Evolutionary conservation across 2,113 vertebrate species (phyloP), one percentile per base, ranked within the genome.

Genomic region (Leptobrachium ailaonicum): DNA sequence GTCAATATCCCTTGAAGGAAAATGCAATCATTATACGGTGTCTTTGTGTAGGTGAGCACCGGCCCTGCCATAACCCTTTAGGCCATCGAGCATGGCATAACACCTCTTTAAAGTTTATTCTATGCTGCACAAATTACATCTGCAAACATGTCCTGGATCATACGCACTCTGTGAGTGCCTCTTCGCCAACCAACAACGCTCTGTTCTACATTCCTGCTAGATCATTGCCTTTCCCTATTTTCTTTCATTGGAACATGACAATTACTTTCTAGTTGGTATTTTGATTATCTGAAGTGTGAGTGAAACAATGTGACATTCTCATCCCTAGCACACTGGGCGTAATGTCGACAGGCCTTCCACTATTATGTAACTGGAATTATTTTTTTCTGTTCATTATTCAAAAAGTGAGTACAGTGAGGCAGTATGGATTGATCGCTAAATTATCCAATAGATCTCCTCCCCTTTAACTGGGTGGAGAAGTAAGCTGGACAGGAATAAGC

Each of bases 161-260:
- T 92, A 92, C 89, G 89, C 92, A 93, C 93, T 93, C 93, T 92
- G 88, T 87, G 91, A 94, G 92, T 93, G 92, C 91, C 90, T 91
- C 86, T 80, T 85, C 87, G 87, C 85, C 64, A 63, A 10, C 10
- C 77, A 45, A 71, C 7, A 45, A 62, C 85, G 88, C 87, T 86
- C 83, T 85, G 88, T 82, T 81, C 74, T 85, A 82, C 80, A 0
- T 71, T 79, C 86, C 10, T 69, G 54, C 40, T 84, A 85, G 87
- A 86, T 83, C 77, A 4, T 84, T 84, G 85, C 82, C 82, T 73
- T 81, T 86, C 3, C 86, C 84, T 83, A 83, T 84, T 66, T 86
- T 84, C 85, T 66, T 50, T 50, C 8, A 5, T 80, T 10, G 41
- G 53, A 53, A 80, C 45, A n/a, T 67, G 47, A 68, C 43, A 43